Base-by-base conservation (phyloP, 2,113 vertebrate species). In the Oreotrochilus melanogaster region DNA sequence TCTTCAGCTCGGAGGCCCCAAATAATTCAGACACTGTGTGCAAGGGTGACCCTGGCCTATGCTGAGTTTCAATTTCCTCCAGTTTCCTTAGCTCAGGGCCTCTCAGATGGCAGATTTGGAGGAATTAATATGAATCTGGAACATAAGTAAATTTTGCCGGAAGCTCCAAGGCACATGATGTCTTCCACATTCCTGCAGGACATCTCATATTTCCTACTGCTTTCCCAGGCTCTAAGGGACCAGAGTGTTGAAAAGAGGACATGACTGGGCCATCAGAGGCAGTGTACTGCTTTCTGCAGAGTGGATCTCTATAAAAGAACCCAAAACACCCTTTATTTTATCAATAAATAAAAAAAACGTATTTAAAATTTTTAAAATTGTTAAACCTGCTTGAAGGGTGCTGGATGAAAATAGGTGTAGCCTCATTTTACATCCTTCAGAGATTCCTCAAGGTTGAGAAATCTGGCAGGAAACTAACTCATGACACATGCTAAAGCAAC, bases 171-270 rank as follows among this genome's bases (percentile, higher is more conserved):
- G 54, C 50, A 70, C n/a, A 18, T 27, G 39, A 65, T 69, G 33
- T 66, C 74, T 92, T 92, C 62, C 74, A 70, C 15, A 50, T 88
- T 95, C 78, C 82, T 93, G 54, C 42, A 92, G 78, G 78, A 80
- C 37, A 73, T 93, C 62, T 94, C 75, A 10, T 66, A 76, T 92
- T 83, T 93, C 88, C 50, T 45, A 54, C n/a, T 50, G 42, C 57
- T 93, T 95, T 90, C 80, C 75, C 88, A 88, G 86, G 48, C 87
- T 93, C 69, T 15, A 66, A 67, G 43, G 78, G 43, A 80, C 42
- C 42, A 57, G 14, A 0, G 1, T 33, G 50, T 92, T 88, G 92
- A 78, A 65, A 62, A 47, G 42, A 14, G 62, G 85, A 82, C 0
- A 0, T 2, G 0, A 65, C 71, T n/a, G 66, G n/a, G n/a, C 39